These are phyloP conservation scores for Anaspis maculata DNA, from an alignment of 2,888 invertebrate genomes.

Conservation along the genomic window DNA sequence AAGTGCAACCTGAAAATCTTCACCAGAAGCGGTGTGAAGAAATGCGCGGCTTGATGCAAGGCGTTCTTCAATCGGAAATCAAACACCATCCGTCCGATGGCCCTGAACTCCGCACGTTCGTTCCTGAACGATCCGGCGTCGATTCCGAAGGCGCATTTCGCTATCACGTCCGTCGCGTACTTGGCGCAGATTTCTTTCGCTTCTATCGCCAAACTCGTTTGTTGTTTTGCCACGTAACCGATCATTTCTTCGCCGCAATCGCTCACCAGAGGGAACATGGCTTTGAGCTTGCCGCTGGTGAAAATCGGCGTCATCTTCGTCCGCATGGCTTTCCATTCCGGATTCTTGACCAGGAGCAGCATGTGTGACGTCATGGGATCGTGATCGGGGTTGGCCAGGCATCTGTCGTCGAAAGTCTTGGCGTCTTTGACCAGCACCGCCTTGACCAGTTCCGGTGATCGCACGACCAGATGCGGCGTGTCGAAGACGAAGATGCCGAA, in stretches of 20 bases:
- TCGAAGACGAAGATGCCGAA: conserved; percentile 46
- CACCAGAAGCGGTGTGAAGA: conserved; percentile 24
- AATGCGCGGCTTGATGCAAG: conserved; percentile 22
- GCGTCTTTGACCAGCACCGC: conserved; percentile 44
- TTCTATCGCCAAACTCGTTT: conserved; percentile 18
- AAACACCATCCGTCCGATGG: conserved; percentile 32
- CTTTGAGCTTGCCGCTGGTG: conserved; percentile 48
- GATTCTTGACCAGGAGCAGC: conserved; percentile 42
- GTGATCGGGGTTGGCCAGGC: conserved; percentile 37
- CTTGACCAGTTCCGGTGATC: conserved; percentile 44
- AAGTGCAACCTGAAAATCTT: conserved; percentile 25
- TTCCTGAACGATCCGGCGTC: conserved; percentile 36
- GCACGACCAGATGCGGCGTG: conserved; percentile 42
- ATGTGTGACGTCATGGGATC: conserved; percentile 40
- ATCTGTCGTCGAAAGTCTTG: conserved; percentile 43
- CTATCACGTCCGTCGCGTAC: conserved; percentile 42
- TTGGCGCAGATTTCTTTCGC: conserved; percentile 34
- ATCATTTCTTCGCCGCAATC: conserved; percentile 33
- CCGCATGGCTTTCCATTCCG: conserved; percentile 47
- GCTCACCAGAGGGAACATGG: conserved; percentile 45
- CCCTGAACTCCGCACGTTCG: conserved; percentile 35
- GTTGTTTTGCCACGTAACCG: conserved; percentile 13
- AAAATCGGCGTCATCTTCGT: conserved; percentile 47
- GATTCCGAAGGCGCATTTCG: conserved; percentile 42
- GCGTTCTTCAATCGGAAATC: conserved; percentile 26